phyloP scores from a whole-genome alignment of 2,113 vertebrate genomes.

The Psophia crepitans region DNA sequence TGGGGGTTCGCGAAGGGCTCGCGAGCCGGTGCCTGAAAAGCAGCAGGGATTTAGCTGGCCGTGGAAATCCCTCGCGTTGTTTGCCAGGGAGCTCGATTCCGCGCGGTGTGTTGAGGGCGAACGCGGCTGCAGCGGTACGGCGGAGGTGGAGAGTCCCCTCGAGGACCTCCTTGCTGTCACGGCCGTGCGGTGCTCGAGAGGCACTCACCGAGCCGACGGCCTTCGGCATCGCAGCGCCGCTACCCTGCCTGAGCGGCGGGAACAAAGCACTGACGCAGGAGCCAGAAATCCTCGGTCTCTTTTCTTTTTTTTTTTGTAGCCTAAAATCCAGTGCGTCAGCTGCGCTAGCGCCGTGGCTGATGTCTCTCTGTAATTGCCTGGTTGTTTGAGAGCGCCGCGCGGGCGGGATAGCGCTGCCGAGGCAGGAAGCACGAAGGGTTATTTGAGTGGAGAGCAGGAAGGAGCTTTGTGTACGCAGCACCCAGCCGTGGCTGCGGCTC shows the following conservation, averaged over 20 bases:
- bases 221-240: not conserved
- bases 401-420: not conserved
- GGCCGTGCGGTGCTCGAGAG: not conserved
- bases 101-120: rapidly evolving
- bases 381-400: not conserved
- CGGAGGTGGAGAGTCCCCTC: rapidly evolving
- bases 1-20: not conserved
- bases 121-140: rapidly evolving
- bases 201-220: rapidly evolving
- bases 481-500: not conserved
- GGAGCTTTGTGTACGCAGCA: not conserved
- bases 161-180: rapidly evolving
- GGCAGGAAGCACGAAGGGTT: not conserved
- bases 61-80: not conserved
- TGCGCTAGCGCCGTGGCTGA: not conserved
- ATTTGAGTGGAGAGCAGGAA: not conserved
- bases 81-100: not conserved
- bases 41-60: not conserved
- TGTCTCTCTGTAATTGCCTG: not conserved
- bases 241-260: not conserved
- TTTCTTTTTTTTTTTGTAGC: not conserved
- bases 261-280: not conserved
- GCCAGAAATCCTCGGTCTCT: not conserved
- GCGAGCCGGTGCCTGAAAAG: not conserved
- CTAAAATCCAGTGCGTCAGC: not conserved